Evolutionary conservation across 2,888 invertebrate genomes (phyloP), one percentile per base, ranked within the genome.

Genomic region (Charanyca ferruginea): DNA sequence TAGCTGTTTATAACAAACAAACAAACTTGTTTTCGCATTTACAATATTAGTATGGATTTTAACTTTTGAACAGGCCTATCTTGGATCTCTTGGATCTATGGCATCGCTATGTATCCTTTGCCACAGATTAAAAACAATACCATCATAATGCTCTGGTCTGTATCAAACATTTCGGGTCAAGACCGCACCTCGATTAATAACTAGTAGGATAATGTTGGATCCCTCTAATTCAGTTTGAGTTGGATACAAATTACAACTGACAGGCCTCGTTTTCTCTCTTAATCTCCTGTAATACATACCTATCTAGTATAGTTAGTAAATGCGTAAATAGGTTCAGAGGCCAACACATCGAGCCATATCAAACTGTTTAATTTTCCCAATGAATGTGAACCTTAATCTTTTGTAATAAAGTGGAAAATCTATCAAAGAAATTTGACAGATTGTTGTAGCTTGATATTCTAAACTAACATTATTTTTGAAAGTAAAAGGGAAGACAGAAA

Each of bases 161-260:
- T 4, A 38, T 44, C 16, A 13, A 28, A 66, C 25, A 23, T 51
- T 35, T 22, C n/a, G 55, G 55, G 49, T 55, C 23, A 57, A 28
- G 22, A 44, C 74, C 45, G 9, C 42, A 16, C 11, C n/a, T 25
- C 54, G 32, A 69, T 59, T 44, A 76, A 69, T 59, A 42, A 49
- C 44, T 20, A n/a, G 38, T 20, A 22, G 58, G 42, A 70, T 74
- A 51, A 53, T 44, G 48, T 41, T 2, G 44, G 20, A 22, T 41
- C 55, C 53, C 22, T 49, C 2, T 38, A 18, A 23, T 51, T 41
- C 8, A 41, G 23, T 25, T 54, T 42, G 61, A 44, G 61, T 28
- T 57, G 25, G 45, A 48, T 77, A 53, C 25, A 28, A 48, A 44
- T 53, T 44, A 52, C 41, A 52, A 9, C 48, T 53, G 53, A 49